Conservation (phyloP, 1,140 invertebrate species). For the Ceratina calcarata region DNA sequence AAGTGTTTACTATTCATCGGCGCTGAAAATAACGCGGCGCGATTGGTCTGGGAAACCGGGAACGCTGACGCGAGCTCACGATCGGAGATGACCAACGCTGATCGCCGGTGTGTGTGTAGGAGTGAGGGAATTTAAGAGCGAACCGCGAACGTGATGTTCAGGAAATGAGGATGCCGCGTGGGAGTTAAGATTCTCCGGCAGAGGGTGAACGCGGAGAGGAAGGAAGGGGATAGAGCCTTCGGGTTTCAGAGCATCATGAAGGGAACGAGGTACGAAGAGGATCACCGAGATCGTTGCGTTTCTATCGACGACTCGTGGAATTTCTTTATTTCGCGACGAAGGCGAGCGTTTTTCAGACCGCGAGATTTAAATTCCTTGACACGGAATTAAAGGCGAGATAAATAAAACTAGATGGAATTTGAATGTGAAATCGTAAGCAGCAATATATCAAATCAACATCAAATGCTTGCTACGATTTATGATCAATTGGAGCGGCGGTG, state of each 20-base stretch:
- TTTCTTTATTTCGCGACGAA: too few relatives aligned
- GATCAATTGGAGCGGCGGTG: neutral
- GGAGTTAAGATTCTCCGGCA: neutral
- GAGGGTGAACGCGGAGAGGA: neutral
- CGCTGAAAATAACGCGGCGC: conserved; percentile 21
- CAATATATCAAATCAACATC: neutral
- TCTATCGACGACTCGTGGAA: too few relatives aligned
- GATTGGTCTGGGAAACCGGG: conserved; percentile 14
- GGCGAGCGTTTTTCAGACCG: too few relatives aligned
- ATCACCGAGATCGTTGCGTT: neutral
- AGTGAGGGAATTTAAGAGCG: conserved; percentile 29
- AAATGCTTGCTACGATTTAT: conserved; percentile 20
- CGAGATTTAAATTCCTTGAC: too few relatives aligned
- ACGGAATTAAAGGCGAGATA: too few relatives aligned
- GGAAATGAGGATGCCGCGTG: conserved; percentile 32
- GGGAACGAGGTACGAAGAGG: neutral
- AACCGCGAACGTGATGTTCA: conserved; percentile 23
- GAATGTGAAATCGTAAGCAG: too few relatives aligned
- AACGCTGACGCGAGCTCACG: conserved; percentile 17
- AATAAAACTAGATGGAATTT: too few relatives aligned
- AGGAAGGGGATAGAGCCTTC: neutral
- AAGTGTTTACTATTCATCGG: conserved; percentile 38
- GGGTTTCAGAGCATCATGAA: neutral
- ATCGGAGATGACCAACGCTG: conserved; percentile 14
- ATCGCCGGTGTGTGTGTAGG: neutral